Evolutionary conservation across 2,113 vertebrate genomes (phyloP), one percentile per base, ranked within the genome.

Genomic region (Mesocricetus auratus): DNA sequence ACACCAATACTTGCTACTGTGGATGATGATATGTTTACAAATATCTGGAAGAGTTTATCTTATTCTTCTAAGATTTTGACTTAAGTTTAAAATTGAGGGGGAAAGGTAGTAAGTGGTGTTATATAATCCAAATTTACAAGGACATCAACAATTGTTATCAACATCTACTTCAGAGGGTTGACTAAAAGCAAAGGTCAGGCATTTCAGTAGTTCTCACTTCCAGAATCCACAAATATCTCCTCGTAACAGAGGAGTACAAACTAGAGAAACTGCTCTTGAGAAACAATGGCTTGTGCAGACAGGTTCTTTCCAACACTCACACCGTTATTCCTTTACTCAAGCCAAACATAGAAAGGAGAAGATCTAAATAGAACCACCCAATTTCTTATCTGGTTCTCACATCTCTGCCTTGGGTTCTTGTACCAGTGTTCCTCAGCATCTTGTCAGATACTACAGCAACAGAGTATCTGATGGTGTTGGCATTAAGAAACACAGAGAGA

Each of bases 181-280:
- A 62, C 68, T 56, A 50, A 60, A 11, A 17, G 26, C 3, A 19
- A 17, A 19, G 15, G 19, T 56, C 7, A 53, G 45, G 31, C 26
- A 33, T 19, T 39, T 22, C 8, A 11, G 7, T 68, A 33, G 12
- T 7, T n/a, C 11, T 39, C 1, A 53, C 9, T 4, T 36, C 12
- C 7, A 0, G 36, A 53, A 7, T 3, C 21, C 36, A 45, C 5
- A 82, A 6, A 4, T 1, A 39, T 6, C 9, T 79, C 7, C 9
- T 79, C 7, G 1, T 45, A 5, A 47, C 21, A 42, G 64, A 42
- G 45, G 17, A 33, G 3, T 22, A 11, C 15, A 42, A 50, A 16
- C 1, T 16, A 50, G 21, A 56, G 17, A 75, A 53, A n/a, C 8
- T 53, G 0, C 39, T 10, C 6, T 33, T n/a, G 26, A 24, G 3